These are phyloP conservation scores for Paramuricea clavata DNA, from an alignment of 92 coral and sea anemone genomes.

Conservation along the genomic window DNA sequence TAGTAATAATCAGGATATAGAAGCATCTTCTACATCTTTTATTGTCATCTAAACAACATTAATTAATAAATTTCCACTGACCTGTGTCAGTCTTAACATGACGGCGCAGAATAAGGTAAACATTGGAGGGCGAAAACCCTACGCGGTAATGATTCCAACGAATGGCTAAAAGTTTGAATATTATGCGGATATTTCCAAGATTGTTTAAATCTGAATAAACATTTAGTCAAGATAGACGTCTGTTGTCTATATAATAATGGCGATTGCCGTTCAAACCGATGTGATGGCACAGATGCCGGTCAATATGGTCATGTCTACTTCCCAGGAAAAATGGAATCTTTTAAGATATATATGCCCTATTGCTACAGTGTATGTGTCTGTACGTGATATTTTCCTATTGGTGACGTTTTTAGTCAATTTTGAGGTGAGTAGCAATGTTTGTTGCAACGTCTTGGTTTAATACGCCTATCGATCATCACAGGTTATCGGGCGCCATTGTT, in stretches of 20 bases:
- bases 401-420: conserved; percentile 13
- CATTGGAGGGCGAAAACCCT: conserved; percentile 28
- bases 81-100: conserved; percentile 16
- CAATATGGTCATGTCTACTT: conserved; percentile 18
- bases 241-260: background rate
- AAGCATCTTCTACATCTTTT: conserved; percentile 23
- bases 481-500: conserved; percentile 17
- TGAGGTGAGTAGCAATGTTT: conserved; percentile 25
- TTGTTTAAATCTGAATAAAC: conserved; percentile 7
- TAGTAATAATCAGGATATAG: conserved; percentile 17
- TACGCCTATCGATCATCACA: conserved; percentile 14
- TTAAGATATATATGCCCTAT: background rate
- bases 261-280: conserved; percentile 16
- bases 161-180: background rate
- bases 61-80: conserved; percentile 15
- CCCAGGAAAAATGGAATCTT: conserved; percentile 5
- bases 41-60: conserved; percentile 10
- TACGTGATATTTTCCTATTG: background rate
- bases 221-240: conserved; percentile 29
- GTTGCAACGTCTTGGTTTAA: conserved; percentile 18
- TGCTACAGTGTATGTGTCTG: conserved; percentile 11
- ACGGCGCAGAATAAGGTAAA: conserved; percentile 17
- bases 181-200: conserved; percentile 12
- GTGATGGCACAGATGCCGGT: conserved; percentile 16
- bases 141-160: conserved; percentile 2